phyloP scores from a whole-genome alignment of 2,888 invertebrate species.

The Callyntrura sp. region DNA sequence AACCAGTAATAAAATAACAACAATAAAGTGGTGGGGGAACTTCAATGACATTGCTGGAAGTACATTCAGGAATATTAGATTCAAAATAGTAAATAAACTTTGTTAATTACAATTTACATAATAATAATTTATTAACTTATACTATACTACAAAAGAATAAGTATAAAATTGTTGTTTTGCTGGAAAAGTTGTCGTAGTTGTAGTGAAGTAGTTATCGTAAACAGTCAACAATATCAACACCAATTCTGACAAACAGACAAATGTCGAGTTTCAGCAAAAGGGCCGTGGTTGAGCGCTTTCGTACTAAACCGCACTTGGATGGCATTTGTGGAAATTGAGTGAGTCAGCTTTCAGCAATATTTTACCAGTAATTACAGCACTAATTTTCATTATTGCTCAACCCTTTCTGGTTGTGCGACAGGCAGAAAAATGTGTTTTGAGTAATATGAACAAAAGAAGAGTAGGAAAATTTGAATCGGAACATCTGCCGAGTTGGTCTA shows the following conservation, averaged over 20 bases:
- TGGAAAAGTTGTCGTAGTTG: too few species aligned
- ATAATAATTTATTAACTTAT: not conserved
- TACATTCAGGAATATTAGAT: too few species aligned
- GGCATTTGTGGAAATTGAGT: not conserved
- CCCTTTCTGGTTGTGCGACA: not conserved
- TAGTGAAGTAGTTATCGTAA: too few species aligned
- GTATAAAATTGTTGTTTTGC: too few species aligned
- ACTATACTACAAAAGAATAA: not conserved
- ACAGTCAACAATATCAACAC: too few species aligned
- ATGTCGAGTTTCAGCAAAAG: not conserved
- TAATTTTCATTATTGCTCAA: slow-evolving; percentile 47
- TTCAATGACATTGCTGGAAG: slow-evolving; percentile 6
- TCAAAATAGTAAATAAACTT: slow-evolving; percentile 27
- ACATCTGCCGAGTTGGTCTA: slow-evolving; percentile 20
- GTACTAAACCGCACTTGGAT: slow-evolving; percentile 17
- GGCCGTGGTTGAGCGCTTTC: slow-evolving; percentile 4
- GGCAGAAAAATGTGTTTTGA: slow-evolving; percentile 25
- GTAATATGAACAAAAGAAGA: slow-evolving; percentile 20
- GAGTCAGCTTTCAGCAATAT: slow-evolving; percentile 23
- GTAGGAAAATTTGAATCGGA: not conserved
- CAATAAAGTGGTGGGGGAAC: too few species aligned
- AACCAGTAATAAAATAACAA: too few species aligned
- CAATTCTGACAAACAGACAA: too few species aligned
- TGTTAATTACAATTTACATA: slow-evolving; percentile 24
- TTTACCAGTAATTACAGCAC: slow-evolving; percentile 30